Evolutionary conservation across 2,888 invertebrate species (phyloP).

Genomic region (Troides oblongomaculatus): DNA sequence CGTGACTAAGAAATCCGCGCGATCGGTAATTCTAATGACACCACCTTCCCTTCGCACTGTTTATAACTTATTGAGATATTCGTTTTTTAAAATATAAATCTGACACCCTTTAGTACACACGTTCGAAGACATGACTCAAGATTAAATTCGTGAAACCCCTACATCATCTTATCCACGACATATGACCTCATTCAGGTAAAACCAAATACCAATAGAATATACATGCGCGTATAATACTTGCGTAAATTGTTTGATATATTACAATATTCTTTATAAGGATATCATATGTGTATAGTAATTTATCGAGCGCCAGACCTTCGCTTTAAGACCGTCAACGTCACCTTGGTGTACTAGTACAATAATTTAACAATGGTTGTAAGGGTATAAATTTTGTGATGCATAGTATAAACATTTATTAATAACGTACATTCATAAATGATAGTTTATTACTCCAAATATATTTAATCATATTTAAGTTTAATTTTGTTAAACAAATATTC

Average conservation of each 20-base stretch:
- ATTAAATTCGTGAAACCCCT: not conserved
- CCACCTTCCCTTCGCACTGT: no score
- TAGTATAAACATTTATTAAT: not conserved
- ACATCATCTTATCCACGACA: not conserved
- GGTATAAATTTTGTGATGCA: not conserved
- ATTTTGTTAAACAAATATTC: no score
- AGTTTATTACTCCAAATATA: not conserved
- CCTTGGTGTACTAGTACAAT: conserved; percentile 12
- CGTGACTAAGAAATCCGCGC: no score
- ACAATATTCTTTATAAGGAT: conserved; percentile 13
- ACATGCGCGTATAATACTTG: conserved; percentile 3
- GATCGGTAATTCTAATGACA: no score
- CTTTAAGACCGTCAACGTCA: conserved; percentile 5
- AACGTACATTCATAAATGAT: not conserved
- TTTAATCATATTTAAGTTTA: not conserved
- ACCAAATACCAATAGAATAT: not conserved
- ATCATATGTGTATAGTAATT: conserved; percentile 19
- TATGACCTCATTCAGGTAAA: conserved; percentile 5
- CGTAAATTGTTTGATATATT: conserved; percentile 4
- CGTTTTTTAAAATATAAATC: no score
- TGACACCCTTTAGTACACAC: no score
- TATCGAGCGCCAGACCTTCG: conserved; percentile 4
- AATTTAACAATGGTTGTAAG: not conserved
- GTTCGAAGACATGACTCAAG: not conserved
- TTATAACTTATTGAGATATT: no score